Conservation (phyloP, 2,888 invertebrate species). For the Phaonia tiefii region DNA sequence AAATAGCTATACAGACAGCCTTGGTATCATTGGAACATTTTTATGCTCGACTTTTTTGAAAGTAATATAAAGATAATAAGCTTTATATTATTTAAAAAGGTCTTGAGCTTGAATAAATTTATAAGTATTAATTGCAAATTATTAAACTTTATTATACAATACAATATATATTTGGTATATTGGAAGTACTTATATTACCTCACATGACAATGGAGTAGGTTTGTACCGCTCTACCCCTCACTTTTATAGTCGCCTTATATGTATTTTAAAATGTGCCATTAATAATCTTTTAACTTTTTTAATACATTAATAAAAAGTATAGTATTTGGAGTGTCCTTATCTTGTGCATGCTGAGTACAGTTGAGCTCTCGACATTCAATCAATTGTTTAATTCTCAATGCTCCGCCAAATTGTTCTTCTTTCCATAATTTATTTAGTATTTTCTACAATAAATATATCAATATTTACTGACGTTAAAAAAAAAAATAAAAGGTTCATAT, state of each 20-base stretch:
- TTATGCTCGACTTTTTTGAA: too few relatives aligned
- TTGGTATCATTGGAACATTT: too few relatives aligned
- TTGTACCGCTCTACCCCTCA: neutral
- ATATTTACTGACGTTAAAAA: slow-evolving; percentile 46
- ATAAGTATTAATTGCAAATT: too few relatives aligned
- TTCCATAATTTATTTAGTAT: slow-evolving; percentile 53
- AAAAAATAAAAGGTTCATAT: too few relatives aligned
- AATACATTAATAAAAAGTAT: slow-evolving; percentile 26
- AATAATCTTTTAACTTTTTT: slow-evolving; percentile 45
- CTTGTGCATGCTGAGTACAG: neutral
- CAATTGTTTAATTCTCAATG: slow-evolving; percentile 8
- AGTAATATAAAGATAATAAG: too few relatives aligned
- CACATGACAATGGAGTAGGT: slow-evolving; percentile 35
- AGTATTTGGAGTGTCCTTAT: slow-evolving; percentile 47
- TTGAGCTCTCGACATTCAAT: neutral
- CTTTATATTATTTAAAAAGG: too few relatives aligned
- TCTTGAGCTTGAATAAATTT: too few relatives aligned
- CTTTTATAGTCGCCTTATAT: slow-evolving; percentile 10
- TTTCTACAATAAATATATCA: slow-evolving; percentile 56
- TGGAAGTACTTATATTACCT: slow-evolving; percentile 36
- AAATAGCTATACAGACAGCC: too few relatives aligned
- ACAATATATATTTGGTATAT: too few relatives aligned
- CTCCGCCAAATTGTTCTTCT: slow-evolving; percentile 58
- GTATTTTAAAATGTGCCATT: slow-evolving; percentile 64
- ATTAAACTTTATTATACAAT: too few relatives aligned